Evolutionary conservation across 2,888 invertebrate genomes (phyloP).

Genomic region (Phrixothrix hirtus): DNA sequence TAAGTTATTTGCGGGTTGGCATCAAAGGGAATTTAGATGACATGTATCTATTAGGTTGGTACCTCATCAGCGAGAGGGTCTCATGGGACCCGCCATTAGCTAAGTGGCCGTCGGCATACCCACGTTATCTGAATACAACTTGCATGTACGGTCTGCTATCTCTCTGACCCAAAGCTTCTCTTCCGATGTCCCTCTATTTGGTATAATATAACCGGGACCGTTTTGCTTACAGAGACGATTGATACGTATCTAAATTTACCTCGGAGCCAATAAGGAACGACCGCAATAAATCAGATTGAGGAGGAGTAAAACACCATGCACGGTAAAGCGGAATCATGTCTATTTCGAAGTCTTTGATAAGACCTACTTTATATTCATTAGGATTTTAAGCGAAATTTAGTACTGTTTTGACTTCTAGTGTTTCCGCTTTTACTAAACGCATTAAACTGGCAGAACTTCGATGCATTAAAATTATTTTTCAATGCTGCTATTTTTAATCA

Average conservation of each 20-base stretch:
- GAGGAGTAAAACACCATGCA: conserved; percentile 26
- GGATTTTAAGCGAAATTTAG: conserved; percentile 21
- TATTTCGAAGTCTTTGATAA: conserved; percentile 26
- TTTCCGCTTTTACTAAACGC: too few relatives aligned
- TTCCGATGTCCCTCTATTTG: conserved; percentile 16
- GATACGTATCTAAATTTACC: conserved; percentile 33
- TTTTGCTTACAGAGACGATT: conserved; percentile 29
- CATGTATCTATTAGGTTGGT: conserved; percentile 42
- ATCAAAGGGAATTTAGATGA: conserved; percentile 44
- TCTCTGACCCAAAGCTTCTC: conserved; percentile 27
- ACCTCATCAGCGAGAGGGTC: conserved; percentile 39
- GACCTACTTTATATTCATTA: conserved; percentile 24
- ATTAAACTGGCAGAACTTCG: too few relatives aligned
- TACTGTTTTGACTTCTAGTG: conserved; percentile 9
- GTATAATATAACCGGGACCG: conserved; percentile 22
- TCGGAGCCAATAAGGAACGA: conserved; percentile 32
- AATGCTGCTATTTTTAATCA: too few relatives aligned
- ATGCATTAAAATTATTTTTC: too few relatives aligned
- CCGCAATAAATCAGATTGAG: conserved; percentile 33
- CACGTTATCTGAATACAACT: conserved; percentile 28
- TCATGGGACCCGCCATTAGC: conserved; percentile 41
- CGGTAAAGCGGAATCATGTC: conserved; percentile 17
- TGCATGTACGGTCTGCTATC: conserved; percentile 30
- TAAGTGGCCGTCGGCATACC: conserved; percentile 39
- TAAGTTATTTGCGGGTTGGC: conserved; percentile 41